phyloP scores from a whole-genome alignment of 2,888 invertebrate genomes.

The Gerris lacustris region DNA sequence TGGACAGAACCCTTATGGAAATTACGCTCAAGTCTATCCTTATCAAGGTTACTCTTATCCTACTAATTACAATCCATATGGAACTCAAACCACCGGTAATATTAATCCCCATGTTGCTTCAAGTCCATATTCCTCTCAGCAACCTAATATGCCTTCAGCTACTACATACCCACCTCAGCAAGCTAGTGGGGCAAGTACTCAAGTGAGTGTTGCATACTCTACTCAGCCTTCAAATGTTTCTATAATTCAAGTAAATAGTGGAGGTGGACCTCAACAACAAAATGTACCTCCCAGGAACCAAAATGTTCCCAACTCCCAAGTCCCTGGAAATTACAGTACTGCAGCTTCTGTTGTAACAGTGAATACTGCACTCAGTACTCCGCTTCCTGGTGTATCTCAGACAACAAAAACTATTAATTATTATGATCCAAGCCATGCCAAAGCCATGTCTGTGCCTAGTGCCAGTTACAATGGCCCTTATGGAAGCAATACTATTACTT shows the following conservation, averaged over 20 bases:
- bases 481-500: background rate
- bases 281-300: background rate
- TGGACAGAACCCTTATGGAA: background rate
- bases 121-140: background rate
- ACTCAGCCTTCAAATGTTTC: background rate
- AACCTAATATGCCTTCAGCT: background rate
- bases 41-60: constrained; percentile 28
- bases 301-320: background rate
- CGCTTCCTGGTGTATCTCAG: background rate
- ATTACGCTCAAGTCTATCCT: constrained; percentile 20
- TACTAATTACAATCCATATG: constrained; percentile 29
- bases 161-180: background rate
- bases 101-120: background rate
- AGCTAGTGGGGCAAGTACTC: background rate
- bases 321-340: background rate
- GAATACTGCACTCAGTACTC: background rate
- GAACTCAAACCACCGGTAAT: constrained; percentile 8
- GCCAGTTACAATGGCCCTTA: background rate
- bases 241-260: background rate
- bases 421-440: background rate
- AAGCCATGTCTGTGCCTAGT: background rate
- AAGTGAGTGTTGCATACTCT: background rate
- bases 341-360: background rate
- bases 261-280: background rate
- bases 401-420: background rate